phyloP scores from a whole-genome alignment of 35 echinoderm and acorn worm species.

The Stichopus chloronotus region DNA sequence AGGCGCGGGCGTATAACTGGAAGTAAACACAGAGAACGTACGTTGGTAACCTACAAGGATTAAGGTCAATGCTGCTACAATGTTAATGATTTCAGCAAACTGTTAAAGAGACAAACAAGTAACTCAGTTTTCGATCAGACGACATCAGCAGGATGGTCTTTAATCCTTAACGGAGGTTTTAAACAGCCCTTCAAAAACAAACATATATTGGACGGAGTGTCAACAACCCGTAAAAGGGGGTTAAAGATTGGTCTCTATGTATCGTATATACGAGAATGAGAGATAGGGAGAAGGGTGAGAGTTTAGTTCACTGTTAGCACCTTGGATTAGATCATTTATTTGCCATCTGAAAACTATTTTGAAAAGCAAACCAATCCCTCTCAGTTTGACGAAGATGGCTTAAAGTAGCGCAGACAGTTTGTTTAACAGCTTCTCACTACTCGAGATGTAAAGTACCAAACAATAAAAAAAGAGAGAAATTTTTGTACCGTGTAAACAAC shows the following conservation, averaged over 20 bases:
- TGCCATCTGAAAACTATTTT: conserved; percentile 28
- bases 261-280: neutral
- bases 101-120: conserved; percentile 47
- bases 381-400: neutral
- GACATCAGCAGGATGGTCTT: neutral
- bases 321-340: neutral
- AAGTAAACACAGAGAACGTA: neutral
- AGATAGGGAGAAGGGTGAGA: too few relatives aligned
- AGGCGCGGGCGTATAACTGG: neutral
- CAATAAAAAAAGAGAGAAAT: neutral
- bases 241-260: neutral
- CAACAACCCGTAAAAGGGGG: neutral
- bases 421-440: neutral
- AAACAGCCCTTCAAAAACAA: neutral
- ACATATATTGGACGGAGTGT: conserved; percentile 32
- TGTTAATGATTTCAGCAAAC: conserved; percentile 31
- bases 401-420: neutral
- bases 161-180: neutral
- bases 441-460: neutral
- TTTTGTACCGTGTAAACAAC: neutral
- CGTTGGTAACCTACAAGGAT: conserved; percentile 5
- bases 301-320: conserved; percentile 4
- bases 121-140: neutral
- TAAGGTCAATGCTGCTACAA: conserved; percentile 38
- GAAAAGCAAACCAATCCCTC: neutral